Evolutionary conservation across 2,888 invertebrate genomes (phyloP).

Genomic region (Phymatocera aterrima): DNA sequence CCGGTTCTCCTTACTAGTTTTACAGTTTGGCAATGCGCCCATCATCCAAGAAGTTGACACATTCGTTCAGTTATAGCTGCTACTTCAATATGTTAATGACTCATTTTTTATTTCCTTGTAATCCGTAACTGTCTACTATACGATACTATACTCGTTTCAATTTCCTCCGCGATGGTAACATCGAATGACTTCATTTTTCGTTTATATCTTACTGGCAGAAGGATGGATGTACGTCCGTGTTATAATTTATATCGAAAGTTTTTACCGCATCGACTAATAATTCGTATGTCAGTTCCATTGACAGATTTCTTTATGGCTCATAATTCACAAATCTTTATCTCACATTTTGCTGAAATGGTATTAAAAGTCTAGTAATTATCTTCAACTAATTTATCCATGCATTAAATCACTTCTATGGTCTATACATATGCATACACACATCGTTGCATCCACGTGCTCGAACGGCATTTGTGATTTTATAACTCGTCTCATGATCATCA

Average conservation of each 20-base stretch:
- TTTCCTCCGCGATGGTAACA: background rate
- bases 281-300: background rate
- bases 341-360: background rate
- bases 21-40: background rate
- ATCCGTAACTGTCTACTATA: background rate
- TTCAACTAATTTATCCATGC: background rate
- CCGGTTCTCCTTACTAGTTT: background rate
- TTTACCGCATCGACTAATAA: background rate
- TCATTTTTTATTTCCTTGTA: background rate
- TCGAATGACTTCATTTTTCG: slow-evolving; percentile 26
- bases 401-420: too few species aligned
- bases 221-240: background rate
- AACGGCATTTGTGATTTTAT: too few species aligned
- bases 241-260: background rate
- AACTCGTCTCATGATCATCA: too few species aligned
- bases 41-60: background rate
- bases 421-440: too few species aligned
- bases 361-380: background rate
- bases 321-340: background rate
- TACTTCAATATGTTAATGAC: too few species aligned
- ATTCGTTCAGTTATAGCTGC: background rate
- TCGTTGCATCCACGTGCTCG: too few species aligned
- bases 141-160: slow-evolving; percentile 6
- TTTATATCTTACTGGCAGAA: too few species aligned
- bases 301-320: background rate